A percentile compares a stretch with the other conserved stretches of the same genome.
Evolutionary conservation across 2,797 vertebrate genomes (phyloP).

Genomic region (Threskiornis aethiopicus): DNA sequence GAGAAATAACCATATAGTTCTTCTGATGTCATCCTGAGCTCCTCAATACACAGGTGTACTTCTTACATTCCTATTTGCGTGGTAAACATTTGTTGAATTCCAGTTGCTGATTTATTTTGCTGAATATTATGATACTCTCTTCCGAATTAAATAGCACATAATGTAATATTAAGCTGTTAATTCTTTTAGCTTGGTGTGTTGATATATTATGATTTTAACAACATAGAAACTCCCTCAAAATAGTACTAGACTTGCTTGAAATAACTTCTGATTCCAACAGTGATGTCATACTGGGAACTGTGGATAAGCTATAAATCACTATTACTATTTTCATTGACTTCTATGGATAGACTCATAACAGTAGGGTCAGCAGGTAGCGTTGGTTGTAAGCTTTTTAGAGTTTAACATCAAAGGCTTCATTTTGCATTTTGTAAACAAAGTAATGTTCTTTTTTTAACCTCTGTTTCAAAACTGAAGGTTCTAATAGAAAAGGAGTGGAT

Average conservation of each 20-base stretch:
- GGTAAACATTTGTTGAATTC: not conserved
- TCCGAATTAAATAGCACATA: not conserved
- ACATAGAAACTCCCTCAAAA: not conserved
- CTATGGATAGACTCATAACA: not conserved
- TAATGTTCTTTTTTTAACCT: not conserved
- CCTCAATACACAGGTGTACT: not conserved
- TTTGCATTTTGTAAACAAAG: not conserved
- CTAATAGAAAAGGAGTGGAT: slow-evolving; percentile 83
- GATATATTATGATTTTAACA: not conserved
- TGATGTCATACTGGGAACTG: not conserved
- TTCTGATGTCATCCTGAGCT: not conserved
- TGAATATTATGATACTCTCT: not conserved
- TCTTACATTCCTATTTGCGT: not conserved
- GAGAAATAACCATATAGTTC: not conserved
- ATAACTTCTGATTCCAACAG: not conserved
- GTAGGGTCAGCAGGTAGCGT: not conserved
- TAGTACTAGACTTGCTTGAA: not conserved
- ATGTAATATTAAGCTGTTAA: not conserved
- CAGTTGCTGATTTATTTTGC: not conserved
- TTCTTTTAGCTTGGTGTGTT: not conserved
- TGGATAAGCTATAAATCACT: not conserved
- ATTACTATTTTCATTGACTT: not conserved
- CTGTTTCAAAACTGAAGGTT: slow-evolving; percentile 65
- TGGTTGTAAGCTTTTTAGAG: not conserved
- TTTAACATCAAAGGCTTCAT: not conserved